Evolutionary conservation across 2,113 vertebrate genomes (phyloP), one percentile per base, ranked within the genome.

Genomic region (Entelurus aequoreus): DNA sequence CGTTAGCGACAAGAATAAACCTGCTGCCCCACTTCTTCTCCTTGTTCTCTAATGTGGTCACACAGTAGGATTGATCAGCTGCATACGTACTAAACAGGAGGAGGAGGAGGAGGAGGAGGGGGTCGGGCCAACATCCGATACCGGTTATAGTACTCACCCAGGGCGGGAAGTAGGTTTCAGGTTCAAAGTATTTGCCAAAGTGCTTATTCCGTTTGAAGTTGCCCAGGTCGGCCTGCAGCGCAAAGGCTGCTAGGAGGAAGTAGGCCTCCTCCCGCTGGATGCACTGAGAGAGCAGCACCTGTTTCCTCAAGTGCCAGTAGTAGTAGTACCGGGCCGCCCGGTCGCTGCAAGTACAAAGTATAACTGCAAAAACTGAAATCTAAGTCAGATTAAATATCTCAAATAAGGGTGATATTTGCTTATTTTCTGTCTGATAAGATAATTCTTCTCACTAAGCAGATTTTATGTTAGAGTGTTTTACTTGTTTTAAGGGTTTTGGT

Each of bases 281-380:
- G 6, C 97, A 98, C 88, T 96, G 94, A 0, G 97, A 98, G 38
- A 93, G 93, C 71, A 98, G 90, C 68, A 98, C 92, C 88, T 98
- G 95, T 71, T 98, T 98, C 87, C 95, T 87, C 78, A 99, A 88
- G 90, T 99, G 97, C 94, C 95, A 98, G 89, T 99, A 98, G 87
- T 99, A 98, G 78, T 96, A 98, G 83, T 94, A 97, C 48, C 95
- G 90, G 3, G 95, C 97, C 0, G 91, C 90, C 11, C 95, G 91
- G 91, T 99, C 97, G 0, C 97, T 98, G 86, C 0, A 15, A 21
- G 48, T 13, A 52, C 0, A 59, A 37, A 8, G 38, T 19, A 19
- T 19, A 19, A 19, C 19, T 19, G 19, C 19, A 19, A 19, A 19
- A 19, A 19, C 19, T 19, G 19, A 19, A 19, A 19, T 19, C 19